A percentile compares a stretch with the other conserved stretches of the same genome.
Conservation (phyloP, 1,140 invertebrate species). For the Zaprionus gabonicus region DNA sequence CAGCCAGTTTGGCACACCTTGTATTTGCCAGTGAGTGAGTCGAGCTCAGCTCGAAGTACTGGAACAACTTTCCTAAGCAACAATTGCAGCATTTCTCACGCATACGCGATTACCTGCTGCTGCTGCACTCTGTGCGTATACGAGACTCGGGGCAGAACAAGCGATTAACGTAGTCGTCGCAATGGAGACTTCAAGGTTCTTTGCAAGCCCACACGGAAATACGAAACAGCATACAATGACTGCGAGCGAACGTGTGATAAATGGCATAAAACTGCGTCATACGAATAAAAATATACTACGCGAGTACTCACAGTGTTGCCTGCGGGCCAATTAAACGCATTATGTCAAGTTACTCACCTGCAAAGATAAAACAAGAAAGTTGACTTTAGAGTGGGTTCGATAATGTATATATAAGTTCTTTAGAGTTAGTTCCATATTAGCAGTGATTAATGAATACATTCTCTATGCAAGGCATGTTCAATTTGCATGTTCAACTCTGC, state of each 20-base stretch:
- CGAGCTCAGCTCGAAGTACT: neutral
- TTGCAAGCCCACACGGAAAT: slow-evolving; percentile 73
- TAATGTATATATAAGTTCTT: slow-evolving; percentile 13
- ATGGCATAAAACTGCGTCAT: slow-evolving; percentile 47
- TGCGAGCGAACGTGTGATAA: slow-evolving; percentile 34
- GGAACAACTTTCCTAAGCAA: neutral
- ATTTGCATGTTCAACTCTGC: neutral
- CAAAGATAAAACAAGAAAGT: slow-evolving; percentile 50
- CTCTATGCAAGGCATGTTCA: slow-evolving; percentile 14
- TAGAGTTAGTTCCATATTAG: slow-evolving; percentile 19
- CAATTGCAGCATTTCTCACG: slow-evolving; percentile 20
- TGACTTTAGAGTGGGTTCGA: slow-evolving; percentile 31
- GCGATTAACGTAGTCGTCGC: neutral
- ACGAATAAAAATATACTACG: slow-evolving; percentile 1
- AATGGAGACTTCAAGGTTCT: slow-evolving; percentile 60
- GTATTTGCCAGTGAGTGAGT: neutral
- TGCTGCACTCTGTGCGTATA: slow-evolving; percentile 9
- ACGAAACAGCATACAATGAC: slow-evolving; percentile 36
- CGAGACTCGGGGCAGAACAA: neutral
- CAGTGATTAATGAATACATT: neutral
- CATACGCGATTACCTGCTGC: slow-evolving; percentile 2
- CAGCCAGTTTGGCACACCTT: neutral
- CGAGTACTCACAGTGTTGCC: slow-evolving; percentile 5
- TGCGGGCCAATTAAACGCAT: slow-evolving; percentile 59
- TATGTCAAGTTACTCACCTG: slow-evolving; percentile 71